Conservation (phyloP, 2,888 invertebrate genomes). For the Amphipyra berbera region DNA sequence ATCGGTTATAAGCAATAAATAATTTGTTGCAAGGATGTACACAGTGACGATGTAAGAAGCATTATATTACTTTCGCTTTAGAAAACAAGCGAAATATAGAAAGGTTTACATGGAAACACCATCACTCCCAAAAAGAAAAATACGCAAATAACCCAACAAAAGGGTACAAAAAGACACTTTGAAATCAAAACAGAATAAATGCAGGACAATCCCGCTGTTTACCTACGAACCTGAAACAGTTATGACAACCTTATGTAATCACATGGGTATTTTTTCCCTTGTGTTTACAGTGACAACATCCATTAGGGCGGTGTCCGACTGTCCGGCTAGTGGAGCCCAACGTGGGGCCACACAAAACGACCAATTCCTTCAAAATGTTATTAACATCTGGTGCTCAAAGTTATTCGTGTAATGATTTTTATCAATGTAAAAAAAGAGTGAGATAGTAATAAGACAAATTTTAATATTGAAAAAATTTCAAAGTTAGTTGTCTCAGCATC, state of each 20-base stretch:
- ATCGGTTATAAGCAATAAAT: too few species aligned
- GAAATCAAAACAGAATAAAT: conserved; percentile 59
- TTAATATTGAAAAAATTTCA: too few species aligned
- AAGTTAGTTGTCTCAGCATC: too few species aligned
- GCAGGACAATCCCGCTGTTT: conserved; percentile 54
- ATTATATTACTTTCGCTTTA: too few species aligned
- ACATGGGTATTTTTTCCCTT: conserved; percentile 61
- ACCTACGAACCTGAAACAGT: conserved; percentile 57
- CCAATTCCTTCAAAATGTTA: conserved; percentile 72
- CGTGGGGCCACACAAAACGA: conserved; percentile 69
- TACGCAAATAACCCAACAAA: conserved; percentile 32
- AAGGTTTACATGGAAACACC: not conserved
- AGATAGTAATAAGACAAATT: too few species aligned
- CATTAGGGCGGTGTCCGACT: conserved; percentile 71
- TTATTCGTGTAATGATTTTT: conserved; percentile 12
- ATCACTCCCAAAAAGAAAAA: conserved; percentile 23
- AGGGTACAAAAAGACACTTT: conserved; percentile 56
- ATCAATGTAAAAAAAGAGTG: not conserved
- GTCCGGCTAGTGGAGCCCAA: conserved; percentile 65
- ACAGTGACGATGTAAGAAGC: too few species aligned
- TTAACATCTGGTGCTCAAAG: conserved; percentile 57
- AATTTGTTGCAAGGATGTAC: too few species aligned
- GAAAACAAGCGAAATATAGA: not conserved
- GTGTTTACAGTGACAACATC: conserved; percentile 82
- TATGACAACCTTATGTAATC: conserved; percentile 64